phyloP scores from a whole-genome alignment of 2,888 invertebrate genomes.

The Lottia gigantea region DNA sequence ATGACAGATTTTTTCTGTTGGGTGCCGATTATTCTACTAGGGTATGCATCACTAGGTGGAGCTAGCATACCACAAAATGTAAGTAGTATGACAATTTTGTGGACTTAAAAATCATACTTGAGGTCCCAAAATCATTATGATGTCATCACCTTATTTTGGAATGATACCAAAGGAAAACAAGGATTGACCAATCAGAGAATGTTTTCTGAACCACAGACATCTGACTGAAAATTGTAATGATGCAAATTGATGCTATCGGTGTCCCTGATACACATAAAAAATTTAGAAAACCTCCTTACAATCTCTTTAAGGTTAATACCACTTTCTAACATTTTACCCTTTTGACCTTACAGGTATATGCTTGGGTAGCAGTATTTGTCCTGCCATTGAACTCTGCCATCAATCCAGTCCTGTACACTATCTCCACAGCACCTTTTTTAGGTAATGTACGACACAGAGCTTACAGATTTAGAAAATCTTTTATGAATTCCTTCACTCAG shows the following conservation, averaged over 20 bases:
- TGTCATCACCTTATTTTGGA: too few relatives aligned
- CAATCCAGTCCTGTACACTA: slow-evolving; percentile 71
- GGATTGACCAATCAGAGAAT: too few relatives aligned
- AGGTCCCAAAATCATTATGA: too few relatives aligned
- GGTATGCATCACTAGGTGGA: slow-evolving; percentile 69
- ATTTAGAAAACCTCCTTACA: too few relatives aligned
- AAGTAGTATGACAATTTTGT: slow-evolving; percentile 13
- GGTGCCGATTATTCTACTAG: slow-evolving; percentile 71
- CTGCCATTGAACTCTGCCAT: slow-evolving; percentile 72
- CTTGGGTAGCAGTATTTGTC: slow-evolving; percentile 72
- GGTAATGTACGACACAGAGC: slow-evolving; percentile 55
- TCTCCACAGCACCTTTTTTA: slow-evolving; percentile 64
- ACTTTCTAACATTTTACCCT: background rate
- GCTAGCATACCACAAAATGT: slow-evolving; percentile 65
- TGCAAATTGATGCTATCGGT: too few relatives aligned
- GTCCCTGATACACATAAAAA: too few relatives aligned
- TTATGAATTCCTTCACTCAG: slow-evolving; percentile 53
- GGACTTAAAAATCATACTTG: too few relatives aligned
- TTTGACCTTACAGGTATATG: slow-evolving; percentile 66
- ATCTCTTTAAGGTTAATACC: too few relatives aligned
- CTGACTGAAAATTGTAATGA: too few relatives aligned
- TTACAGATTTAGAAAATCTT: slow-evolving; percentile 58
- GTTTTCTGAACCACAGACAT: too few relatives aligned
- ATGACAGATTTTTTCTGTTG: slow-evolving; percentile 72
- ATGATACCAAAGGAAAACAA: too few relatives aligned